Evolutionary conservation across 2,113 vertebrate species (phyloP).

Genomic region (Stigmatopora nigra): DNA sequence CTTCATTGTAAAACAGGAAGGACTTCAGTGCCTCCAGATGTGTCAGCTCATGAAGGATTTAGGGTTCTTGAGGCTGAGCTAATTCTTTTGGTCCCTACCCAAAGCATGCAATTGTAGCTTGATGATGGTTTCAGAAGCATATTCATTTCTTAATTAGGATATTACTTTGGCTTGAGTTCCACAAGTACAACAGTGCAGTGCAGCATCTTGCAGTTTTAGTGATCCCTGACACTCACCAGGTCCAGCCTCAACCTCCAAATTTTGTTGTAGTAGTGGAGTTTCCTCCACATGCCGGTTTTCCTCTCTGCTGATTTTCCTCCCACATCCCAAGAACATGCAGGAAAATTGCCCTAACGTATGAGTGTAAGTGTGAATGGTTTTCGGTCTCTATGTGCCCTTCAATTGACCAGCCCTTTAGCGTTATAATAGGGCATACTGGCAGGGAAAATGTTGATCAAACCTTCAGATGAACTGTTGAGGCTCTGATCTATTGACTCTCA

Average conservation of each 20-base stretch:
- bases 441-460: conserved; percentile 36
- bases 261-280: background rate
- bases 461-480: background rate
- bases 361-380: too few relatives aligned
- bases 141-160: conserved; percentile 8
- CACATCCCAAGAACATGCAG: too few relatives aligned
- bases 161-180: background rate
- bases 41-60: conserved; percentile 3
- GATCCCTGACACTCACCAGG: conserved; percentile 3
- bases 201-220: background rate
- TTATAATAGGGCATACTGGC: background rate
- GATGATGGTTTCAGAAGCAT: conserved; percentile 3
- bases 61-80: conserved; percentile 3
- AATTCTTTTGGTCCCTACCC: conserved; percentile 4
- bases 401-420: background rate
- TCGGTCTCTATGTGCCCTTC: too few relatives aligned
- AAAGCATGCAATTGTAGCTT: background rate
- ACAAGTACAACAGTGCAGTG: background rate
- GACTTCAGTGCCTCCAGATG: conserved; percentile 2
- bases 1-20: background rate
- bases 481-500: conserved; percentile 7
- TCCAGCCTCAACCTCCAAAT: background rate
- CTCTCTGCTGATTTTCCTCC: too few relatives aligned
- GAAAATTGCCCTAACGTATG: too few relatives aligned
- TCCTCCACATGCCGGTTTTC: too few relatives aligned